Evolutionary conservation across 1,140 invertebrate genomes (phyloP), one percentile per base, ranked within the genome.

Genomic region (Episyrphus balteatus): DNA sequence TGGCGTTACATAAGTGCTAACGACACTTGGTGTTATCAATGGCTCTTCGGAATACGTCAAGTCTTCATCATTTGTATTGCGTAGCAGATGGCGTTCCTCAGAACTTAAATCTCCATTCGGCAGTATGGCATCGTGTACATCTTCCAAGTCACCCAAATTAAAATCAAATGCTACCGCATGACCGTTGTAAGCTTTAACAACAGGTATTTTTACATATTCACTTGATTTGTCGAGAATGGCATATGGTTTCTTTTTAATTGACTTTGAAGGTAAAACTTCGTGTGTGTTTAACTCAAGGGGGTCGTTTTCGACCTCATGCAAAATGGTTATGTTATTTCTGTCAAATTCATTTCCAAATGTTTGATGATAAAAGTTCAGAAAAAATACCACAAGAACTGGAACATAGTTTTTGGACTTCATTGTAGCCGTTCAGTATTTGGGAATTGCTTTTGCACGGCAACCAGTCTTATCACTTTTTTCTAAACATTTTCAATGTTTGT

Each of bases 121-220:
- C n/a, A 61, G 58, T 42, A 62, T 62, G 10, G 57, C 47, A 50
- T 62, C 59, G 15, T 61, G 58, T 45, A 64, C 39, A 50, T 66
- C 63, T 49, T 66, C 63, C 1, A 66, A 50, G 42, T 66, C 63
- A 3, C 62, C 61, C 36, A 66, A 43, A 48, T 66, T 66, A 8
- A 66, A 66, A 42, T 66, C 63, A 17, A 66, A 66, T 12, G 63
- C 62, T 0, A 66, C 62, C 6, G 63, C 59, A 49, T 66, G 62
- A 42, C 62, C 48, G 26, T 66, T 62, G 21, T 55, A 60, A 1
- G 59, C 60, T 44, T 66, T 66, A 2, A 66, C 5, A 54, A 38
- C 36, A 11, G 36, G n/a, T 5, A 21, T 42, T 13, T 13, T 26
- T 13, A 42, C 41, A 15, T n/a, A 21, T 58, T 21, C 14, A 59